Percentiles rank a stretch among this genome's conserved stretches.
Evolutionary conservation across 35 echinoderm and acorn worm species (phyloP).

Genomic region (Strongylocentrotus purpuratus): DNA sequence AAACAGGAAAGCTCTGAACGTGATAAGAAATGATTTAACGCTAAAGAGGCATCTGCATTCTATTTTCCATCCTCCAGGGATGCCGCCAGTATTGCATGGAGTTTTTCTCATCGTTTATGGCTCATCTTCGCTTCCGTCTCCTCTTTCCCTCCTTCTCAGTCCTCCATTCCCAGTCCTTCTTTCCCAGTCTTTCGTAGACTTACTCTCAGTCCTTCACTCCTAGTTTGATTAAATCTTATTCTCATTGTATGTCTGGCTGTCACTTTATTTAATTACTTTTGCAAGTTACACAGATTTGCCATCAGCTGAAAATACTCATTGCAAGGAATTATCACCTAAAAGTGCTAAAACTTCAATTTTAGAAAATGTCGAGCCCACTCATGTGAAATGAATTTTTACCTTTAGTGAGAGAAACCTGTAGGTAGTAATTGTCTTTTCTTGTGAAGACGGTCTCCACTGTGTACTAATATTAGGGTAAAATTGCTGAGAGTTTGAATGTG

Average conservation of each 20-base stretch:
- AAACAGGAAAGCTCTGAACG: background rate
- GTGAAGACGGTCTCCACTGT: background rate
- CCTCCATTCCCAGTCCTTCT: background rate
- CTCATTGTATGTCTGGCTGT: background rate
- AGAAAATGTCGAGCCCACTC: too few relatives aligned
- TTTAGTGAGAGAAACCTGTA: background rate
- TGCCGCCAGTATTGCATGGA: background rate
- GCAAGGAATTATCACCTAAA: background rate
- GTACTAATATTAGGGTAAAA: background rate
- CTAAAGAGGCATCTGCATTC: background rate
- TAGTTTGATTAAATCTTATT: background rate
- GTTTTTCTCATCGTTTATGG: background rate
- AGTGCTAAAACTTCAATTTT: background rate
- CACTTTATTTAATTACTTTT: background rate
- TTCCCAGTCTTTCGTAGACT: background rate
- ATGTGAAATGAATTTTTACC: too few relatives aligned
- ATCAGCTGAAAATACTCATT: background rate
- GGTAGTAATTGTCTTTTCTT: background rate
- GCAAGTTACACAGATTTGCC: background rate
- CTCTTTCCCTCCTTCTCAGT: background rate
- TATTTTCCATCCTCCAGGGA: background rate
- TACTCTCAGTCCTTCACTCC: too few relatives aligned
- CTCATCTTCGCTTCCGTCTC: background rate
- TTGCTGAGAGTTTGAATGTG: background rate
- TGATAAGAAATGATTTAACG: conserved; percentile 16